Evolutionary conservation across 2,797 vertebrate genomes (phyloP), one percentile per base, ranked within the genome.

Genomic region (Pelochelys cantorii): DNA sequence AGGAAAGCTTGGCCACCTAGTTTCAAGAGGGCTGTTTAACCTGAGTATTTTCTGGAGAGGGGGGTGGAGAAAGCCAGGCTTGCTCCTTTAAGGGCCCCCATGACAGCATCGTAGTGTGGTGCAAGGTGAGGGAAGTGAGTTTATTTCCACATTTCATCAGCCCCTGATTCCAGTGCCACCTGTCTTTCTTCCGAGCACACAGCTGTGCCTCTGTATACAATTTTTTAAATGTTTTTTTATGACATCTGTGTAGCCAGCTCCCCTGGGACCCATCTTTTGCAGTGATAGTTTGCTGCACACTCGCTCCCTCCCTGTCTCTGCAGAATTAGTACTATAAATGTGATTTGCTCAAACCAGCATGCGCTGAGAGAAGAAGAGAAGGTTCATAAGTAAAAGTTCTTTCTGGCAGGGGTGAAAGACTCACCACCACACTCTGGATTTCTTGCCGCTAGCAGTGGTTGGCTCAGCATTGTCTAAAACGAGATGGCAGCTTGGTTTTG

Each of bases 211-310:
- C 59, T 92, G 83, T 94, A 90, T 91, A 87, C 81, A 56, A 34
- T 96, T 95, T 96, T 83, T 95, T 86, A 90, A 95, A 95, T 89
- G 87, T 84, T 15, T 94, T 96, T 97, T 96, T 93, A 83, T 90
- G 95, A 95, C 95, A 96, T 97, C 96, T 97, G 93, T 97, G 95
- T 94, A 96, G 95, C 68, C 83, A 84, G 74, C 79, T 96, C 91
- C 77, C 87, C 78, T 83, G 93, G 77, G 95, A 96, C 68, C 78
- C 85, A 93, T 96, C 84, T 79, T 23, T 81, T 83, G 75, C 78
- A 74, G 59, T 55, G 84, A 79, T 88, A 10, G 77, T 74, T 86
- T 86, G 89, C 84, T 93, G 84, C 89, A 34, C 34, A 22, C 23
- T 84, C 22, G n/a, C 80, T n/a, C 77, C 79, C 23, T 74, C 84